A percentile compares a stretch with the other conserved stretches of the same genome.
These are phyloP conservation scores for Balaeniceps rex DNA, from an alignment of 2,113 vertebrate species.

Conservation along the genomic window DNA sequence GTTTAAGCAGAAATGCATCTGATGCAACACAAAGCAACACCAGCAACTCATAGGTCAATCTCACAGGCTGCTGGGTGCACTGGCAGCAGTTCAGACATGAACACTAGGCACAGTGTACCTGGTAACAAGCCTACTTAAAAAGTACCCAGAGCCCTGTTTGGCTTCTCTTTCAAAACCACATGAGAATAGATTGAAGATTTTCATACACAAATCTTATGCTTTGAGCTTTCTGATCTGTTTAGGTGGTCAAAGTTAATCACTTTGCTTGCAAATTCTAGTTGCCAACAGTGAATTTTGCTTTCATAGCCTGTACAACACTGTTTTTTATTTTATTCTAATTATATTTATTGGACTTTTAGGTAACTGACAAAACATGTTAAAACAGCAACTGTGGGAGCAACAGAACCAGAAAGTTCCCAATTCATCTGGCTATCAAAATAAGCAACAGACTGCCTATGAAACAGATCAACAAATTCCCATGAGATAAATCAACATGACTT, in stretches of 20 bases:
- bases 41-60: not conserved
- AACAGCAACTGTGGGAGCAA: not conserved
- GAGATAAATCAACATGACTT: not conserved
- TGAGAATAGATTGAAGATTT: not conserved
- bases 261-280: not conserved
- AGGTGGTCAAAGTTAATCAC: not conserved
- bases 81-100: not conserved
- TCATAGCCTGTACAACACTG: not conserved
- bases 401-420: not conserved
- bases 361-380: not conserved
- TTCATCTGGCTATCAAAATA: not conserved
- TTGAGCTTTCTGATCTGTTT: not conserved
- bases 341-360: not conserved
- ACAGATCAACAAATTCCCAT: not conserved
- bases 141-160: not conserved
- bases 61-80: not conserved
- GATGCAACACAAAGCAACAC: not conserved
- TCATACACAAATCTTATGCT: not conserved
- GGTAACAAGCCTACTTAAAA: not conserved
- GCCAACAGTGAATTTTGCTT: not conserved
- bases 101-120: not conserved
- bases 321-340: not conserved
- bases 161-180: not conserved
- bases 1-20: not conserved
- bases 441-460: not conserved